These are phyloP conservation scores for Chloroclysta siterata DNA, from an alignment of 2,888 invertebrate species.

Conservation along the genomic window DNA sequence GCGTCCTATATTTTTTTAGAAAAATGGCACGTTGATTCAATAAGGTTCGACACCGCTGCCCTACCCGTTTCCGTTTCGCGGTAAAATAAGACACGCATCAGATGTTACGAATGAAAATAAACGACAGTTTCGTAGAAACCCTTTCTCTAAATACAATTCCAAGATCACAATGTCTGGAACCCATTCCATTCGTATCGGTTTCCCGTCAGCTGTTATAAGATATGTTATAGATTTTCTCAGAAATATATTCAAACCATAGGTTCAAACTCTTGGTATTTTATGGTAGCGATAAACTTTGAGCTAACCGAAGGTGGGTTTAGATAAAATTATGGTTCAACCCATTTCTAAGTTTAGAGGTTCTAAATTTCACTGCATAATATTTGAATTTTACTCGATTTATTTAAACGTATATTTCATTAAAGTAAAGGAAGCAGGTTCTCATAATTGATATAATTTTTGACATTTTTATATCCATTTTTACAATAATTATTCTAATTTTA, in stretches of 20 bases:
- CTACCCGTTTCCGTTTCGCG: neutral
- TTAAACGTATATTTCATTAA: too few species aligned
- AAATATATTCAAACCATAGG: constrained; percentile 17
- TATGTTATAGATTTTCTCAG: constrained; percentile 19
- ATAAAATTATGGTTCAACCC: neutral
- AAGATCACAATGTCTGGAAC: constrained; percentile 29
- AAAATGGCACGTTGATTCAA: too few species aligned
- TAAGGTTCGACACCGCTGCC: too few species aligned
- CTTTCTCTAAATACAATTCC: neutral
- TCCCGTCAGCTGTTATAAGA: constrained; percentile 12
- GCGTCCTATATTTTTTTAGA: too few species aligned
- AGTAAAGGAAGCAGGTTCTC: too few species aligned
- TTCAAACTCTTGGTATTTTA: constrained; percentile 8
- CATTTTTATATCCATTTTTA: too few species aligned
- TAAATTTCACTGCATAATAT: neutral
- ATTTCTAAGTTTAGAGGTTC: neutral
- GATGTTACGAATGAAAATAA: neutral
- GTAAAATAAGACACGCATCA: neutral
- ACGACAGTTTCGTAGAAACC: neutral
- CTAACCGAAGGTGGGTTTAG: neutral
- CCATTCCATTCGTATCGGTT: constrained; percentile 9
- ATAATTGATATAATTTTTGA: too few species aligned
- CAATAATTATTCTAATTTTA: too few species aligned
- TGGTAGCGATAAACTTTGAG: constrained; percentile 1
- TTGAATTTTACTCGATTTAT: too few species aligned